Conservation (phyloP, 2,888 invertebrate species). For the Chydorus sphaericus region DNA sequence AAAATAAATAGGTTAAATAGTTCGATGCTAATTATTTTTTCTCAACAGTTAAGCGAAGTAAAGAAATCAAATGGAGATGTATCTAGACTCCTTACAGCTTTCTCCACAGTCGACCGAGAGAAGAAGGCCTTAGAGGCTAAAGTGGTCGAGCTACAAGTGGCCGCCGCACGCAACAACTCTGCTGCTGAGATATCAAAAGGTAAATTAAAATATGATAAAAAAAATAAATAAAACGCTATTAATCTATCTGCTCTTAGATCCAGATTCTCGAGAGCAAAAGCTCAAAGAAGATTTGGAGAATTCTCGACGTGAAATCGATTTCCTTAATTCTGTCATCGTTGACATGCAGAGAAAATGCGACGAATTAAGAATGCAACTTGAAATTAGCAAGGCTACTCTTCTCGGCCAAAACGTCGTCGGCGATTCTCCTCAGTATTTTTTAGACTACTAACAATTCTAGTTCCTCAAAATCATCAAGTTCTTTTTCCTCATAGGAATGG, state of each 20-base stretch:
- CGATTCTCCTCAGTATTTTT: background rate
- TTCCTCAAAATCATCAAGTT: background rate
- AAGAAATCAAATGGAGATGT: slow-evolving; percentile 6
- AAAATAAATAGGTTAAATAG: too few relatives aligned
- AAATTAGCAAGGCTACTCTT: slow-evolving; percentile 29
- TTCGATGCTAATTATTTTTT: background rate
- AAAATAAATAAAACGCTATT: background rate
- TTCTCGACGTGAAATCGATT: slow-evolving; percentile 40
- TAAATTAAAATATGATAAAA: background rate
- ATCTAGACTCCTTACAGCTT: background rate
- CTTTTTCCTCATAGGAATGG: slow-evolving; percentile 7
- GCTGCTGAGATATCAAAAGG: background rate
- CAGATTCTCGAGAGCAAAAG: slow-evolving; percentile 1
- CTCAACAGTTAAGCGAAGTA: background rate
- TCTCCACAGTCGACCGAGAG: slow-evolving; percentile 18
- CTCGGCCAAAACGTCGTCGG: slow-evolving; percentile 6
- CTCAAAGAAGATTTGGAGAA: slow-evolving; percentile 9
- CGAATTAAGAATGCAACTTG: slow-evolving; percentile 58
- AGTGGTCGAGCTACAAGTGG: slow-evolving; percentile 21
- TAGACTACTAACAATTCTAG: background rate
- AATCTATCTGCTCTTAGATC: background rate
- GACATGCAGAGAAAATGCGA: slow-evolving; percentile 90
- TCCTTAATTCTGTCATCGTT: slow-evolving; percentile 90
- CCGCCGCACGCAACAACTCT: slow-evolving; percentile 16
- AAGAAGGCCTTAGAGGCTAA: slow-evolving; percentile 22